Conservation (phyloP, 1,140 invertebrate genomes). For the Caerostris extrusa region DNA sequence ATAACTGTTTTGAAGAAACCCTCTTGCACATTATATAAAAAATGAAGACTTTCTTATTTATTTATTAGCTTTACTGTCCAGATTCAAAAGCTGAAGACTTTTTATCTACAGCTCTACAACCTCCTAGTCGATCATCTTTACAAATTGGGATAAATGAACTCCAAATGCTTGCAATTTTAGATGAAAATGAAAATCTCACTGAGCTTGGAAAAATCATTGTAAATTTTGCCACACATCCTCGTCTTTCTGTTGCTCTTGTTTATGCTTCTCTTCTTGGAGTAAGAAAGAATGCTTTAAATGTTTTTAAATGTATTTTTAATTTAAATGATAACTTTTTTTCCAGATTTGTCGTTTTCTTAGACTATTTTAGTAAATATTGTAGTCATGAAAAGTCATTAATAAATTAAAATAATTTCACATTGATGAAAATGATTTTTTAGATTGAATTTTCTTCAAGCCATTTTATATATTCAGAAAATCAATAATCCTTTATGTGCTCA, state of each 20-base stretch:
- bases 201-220: slow-evolving; percentile 84
- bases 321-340: slow-evolving; percentile 50
- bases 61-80: slow-evolving; percentile 80
- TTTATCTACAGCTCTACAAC: slow-evolving; percentile 91
- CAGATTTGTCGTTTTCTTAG: no score
- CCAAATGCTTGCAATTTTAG: slow-evolving; percentile 86
- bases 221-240: slow-evolving; percentile 83
- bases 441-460: no score
- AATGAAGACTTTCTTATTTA: neutral
- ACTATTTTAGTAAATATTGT: neutral
- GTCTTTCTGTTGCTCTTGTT: slow-evolving; percentile 84
- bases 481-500: no score
- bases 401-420: neutral
- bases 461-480: no score
- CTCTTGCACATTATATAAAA: neutral
- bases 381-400: neutral
- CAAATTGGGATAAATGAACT: slow-evolving; percentile 89
- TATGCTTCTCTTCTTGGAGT: slow-evolving; percentile 83
- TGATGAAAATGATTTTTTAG: no score
- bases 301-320: neutral
- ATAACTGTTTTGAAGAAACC: no score
- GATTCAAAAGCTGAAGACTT: slow-evolving; percentile 84
- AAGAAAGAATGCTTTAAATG: slow-evolving; percentile 71
- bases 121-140: slow-evolving; percentile 92
- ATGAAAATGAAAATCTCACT: slow-evolving; percentile 84